phyloP scores from a whole-genome alignment of 2,888 invertebrate species.

The Drosophila neutralis region DNA sequence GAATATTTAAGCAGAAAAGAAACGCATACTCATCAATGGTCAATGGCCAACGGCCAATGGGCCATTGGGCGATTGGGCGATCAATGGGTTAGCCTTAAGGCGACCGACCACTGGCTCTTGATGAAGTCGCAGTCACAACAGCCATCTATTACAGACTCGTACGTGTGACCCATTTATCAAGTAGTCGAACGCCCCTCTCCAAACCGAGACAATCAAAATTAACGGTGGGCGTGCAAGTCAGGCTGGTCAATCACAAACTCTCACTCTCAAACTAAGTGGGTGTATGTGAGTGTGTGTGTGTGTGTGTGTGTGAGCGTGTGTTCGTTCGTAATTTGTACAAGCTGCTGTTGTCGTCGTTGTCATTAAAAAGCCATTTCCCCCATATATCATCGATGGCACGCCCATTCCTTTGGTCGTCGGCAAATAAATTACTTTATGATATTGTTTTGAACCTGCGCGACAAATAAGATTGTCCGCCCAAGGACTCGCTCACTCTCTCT shows the following conservation, averaged over 20 bases:
- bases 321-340: conserved; percentile 79
- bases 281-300: background rate
- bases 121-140: conserved; percentile 77
- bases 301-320: conserved; percentile 18
- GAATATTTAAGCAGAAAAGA: conserved; percentile 72
- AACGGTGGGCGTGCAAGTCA: conserved; percentile 56
- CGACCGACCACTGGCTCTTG: conserved; percentile 50
- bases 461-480: conserved; percentile 75
- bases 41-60: conserved; percentile 13
- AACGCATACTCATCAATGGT: conserved; percentile 39
- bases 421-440: conserved; percentile 82
- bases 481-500: background rate
- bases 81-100: conserved; percentile 50
- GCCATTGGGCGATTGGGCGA: background rate
- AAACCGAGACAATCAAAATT: conserved; percentile 76
- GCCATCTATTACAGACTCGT: conserved; percentile 53
- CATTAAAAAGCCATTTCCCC: conserved; percentile 84
- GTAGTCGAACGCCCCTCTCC: conserved; percentile 4
- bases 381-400: conserved; percentile 77
- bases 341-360: conserved; percentile 84
- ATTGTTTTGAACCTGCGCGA: conserved; percentile 81
- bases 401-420: conserved; percentile 52
- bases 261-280: background rate
- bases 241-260: conserved; percentile 69
- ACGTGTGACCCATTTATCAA: conserved; percentile 81